Evolutionary conservation across 1,140 invertebrate species (phyloP), one percentile per base, ranked within the genome.

Genomic region (Drosophila elegans): DNA sequence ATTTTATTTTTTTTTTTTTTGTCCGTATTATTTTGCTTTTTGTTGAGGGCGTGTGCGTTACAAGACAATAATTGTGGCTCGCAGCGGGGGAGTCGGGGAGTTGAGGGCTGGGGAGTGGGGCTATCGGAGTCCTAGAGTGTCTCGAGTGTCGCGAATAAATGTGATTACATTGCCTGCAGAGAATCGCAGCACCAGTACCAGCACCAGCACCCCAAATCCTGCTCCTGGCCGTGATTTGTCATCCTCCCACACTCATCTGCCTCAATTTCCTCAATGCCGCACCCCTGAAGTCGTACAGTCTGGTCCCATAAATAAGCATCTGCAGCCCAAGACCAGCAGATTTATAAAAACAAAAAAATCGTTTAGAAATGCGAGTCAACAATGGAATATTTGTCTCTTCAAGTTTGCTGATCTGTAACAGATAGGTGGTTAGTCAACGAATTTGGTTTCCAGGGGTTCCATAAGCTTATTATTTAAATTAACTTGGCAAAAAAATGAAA

Each of bases 141-240:
- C 79, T 78, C 61, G 52, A 86, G 82, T 86, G 82, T 81, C 69
- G 78, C 82, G 80, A 86, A 86, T 86, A 86, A 86, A 86, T 85
- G 82, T 85, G 82, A 85, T 86, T 86, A 86, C 74, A 84, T 66
- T 60, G 77, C 78, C 67, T 48, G 54, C 55, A 46, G 54, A 48
- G 60, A 39, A 39, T 44, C 63, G 49, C 42, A 44, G 45, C 42
- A 16, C 29, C 25, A 29, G 29, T 11, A 4, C 45, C 46, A 7
- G 0, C 25, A 11, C 41, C 13, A 2, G 10, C 4, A 12, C 10
- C 51, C 1, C n/a, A 29, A 21, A 21, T 16, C 5, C 7, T 56
- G 41, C 39, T 66, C 41, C 64, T 73, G 79, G 55, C 79, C 60
- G 82, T 86, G 83, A 86, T 86, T 86, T 86, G 82, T 86, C 82